A percentile compares a stretch with the other conserved stretches of the same genome.
phyloP scores from a whole-genome alignment of 2,797 vertebrate genomes.

The Myotis pilosus region DNA sequence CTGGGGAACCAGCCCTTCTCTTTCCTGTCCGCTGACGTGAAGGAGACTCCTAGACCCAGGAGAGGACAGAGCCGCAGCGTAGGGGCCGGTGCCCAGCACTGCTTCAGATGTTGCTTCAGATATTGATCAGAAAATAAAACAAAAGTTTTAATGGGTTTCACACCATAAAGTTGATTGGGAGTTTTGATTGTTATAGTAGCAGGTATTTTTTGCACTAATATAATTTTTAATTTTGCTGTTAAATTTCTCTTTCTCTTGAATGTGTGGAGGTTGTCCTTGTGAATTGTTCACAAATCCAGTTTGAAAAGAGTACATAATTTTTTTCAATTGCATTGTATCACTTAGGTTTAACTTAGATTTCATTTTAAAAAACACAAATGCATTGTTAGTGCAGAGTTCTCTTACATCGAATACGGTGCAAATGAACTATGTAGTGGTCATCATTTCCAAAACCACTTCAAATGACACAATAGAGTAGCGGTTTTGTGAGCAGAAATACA shows the following conservation, averaged over 20 bases:
- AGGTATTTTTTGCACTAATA: background rate
- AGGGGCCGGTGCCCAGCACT: background rate
- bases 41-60: background rate
- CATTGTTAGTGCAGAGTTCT: background rate
- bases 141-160: background rate
- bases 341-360: background rate
- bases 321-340: background rate
- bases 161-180: background rate
- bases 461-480: background rate
- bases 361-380: background rate
- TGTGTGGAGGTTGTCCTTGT: background rate
- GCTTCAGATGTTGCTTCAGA: background rate
- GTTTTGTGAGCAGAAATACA: conserved; percentile 51
- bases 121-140: background rate
- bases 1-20: accelerated
- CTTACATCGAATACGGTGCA: background rate
- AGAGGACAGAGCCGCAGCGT: background rate
- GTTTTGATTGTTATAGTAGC: background rate
- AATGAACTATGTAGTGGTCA: background rate
- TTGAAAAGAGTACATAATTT: background rate
- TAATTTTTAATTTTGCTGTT: conserved; percentile 16
- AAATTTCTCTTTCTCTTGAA: background rate
- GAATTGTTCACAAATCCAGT: background rate
- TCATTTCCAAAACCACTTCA: conserved; percentile 4
- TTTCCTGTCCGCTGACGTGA: background rate